A percentile compares a stretch with the other conserved stretches of the same genome.
Conservation (phyloP, 1,140 invertebrate genomes). For the Saccostrea cuccullata region DNA sequence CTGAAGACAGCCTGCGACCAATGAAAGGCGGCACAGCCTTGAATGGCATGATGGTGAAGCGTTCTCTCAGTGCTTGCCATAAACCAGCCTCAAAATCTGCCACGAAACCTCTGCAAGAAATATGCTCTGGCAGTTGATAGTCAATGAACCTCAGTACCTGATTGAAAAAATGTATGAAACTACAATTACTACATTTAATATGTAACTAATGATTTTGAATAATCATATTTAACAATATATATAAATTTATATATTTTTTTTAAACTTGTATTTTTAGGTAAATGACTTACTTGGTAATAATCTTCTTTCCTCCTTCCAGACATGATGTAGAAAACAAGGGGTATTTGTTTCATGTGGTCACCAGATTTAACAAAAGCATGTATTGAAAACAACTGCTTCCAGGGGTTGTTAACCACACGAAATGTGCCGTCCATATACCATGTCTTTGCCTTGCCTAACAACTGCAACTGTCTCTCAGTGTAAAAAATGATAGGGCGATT, state of each 20-base stretch:
- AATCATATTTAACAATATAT: background rate
- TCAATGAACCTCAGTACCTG: slow-evolving; percentile 11
- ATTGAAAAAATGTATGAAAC: too few species aligned
- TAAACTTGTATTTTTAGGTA: background rate
- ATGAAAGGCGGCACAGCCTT: slow-evolving; percentile 40
- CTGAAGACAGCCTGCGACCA: slow-evolving; percentile 39
- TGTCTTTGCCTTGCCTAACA: slow-evolving; percentile 41
- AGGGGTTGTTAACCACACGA: slow-evolving; percentile 42
- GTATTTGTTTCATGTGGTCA: slow-evolving; percentile 29
- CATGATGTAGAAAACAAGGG: slow-evolving; percentile 1
- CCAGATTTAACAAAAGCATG: slow-evolving; percentile 43
- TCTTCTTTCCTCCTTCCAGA: background rate
- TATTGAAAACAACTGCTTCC: slow-evolving; percentile 38
- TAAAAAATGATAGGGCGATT: slow-evolving; percentile 38
- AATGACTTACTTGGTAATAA: background rate
- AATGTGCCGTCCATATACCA: slow-evolving; percentile 57
- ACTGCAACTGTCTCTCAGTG: slow-evolving; percentile 31
- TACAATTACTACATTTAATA: too few species aligned
- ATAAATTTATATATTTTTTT: background rate
- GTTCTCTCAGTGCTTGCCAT: slow-evolving; percentile 20
- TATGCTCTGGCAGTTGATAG: background rate
- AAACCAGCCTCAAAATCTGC: slow-evolving; percentile 42
- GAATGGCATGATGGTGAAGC: background rate
- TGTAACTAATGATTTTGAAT: too few species aligned
- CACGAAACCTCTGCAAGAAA: background rate